Evolutionary conservation across 2,797 vertebrate species (phyloP).

Genomic region (Kryptolebias ocellatus): DNA sequence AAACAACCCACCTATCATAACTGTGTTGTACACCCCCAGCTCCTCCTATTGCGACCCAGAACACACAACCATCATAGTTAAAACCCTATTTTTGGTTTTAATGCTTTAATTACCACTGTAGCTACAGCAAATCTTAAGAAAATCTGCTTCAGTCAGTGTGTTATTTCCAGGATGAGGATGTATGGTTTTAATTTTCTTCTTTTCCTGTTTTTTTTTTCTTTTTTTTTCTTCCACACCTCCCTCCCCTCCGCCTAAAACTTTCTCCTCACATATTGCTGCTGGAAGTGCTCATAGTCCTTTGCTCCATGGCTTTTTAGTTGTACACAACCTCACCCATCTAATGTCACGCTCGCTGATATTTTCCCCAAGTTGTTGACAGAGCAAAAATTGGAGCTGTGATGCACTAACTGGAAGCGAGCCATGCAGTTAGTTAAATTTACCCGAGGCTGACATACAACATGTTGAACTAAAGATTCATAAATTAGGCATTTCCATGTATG

Average conservation of each 20-base stretch:
- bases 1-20: constrained; percentile 2
- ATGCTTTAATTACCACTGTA: constrained; percentile 60
- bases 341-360: constrained; percentile 26
- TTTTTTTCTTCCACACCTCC: constrained; percentile 12
- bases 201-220: constrained; percentile 48
- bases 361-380: constrained; percentile 21
- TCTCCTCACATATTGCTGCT: constrained; percentile 28
- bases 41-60: constrained; percentile 26
- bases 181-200: constrained; percentile 73
- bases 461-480: not conserved
- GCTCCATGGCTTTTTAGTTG: constrained; percentile 15
- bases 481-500: not conserved
- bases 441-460: not conserved
- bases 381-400: constrained; percentile 3
- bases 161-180: constrained; percentile 63
- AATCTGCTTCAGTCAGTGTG: constrained; percentile 49
- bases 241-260: constrained; percentile 19
- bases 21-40: constrained; percentile 14
- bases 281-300: constrained; percentile 17
- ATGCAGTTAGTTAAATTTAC: not conserved
- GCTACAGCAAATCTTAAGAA: constrained; percentile 55
- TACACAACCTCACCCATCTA: constrained; percentile 18
- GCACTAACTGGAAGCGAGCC: not conserved
- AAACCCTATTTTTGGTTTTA: constrained; percentile 60
- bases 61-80: constrained; percentile 40